Evolutionary conservation across 2,888 invertebrate genomes (phyloP), one percentile per base, ranked within the genome.

Genomic region (Iphiclides podalirius): DNA sequence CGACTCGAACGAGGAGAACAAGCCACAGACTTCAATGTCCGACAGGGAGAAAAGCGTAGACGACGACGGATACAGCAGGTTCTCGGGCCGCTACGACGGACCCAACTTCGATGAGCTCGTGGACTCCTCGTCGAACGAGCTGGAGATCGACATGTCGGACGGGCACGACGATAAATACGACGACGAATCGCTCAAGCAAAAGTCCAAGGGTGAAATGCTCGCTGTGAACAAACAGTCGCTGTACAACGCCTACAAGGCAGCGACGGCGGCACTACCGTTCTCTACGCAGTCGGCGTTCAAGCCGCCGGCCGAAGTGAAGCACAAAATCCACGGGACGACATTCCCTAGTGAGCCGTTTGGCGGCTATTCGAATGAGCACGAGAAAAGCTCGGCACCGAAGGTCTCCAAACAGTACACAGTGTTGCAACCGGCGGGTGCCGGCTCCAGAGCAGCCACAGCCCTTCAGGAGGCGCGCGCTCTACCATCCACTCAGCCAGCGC

Each of bases 371-470:
- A 87, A 90, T 23, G 90, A 71, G 63, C 90, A 71, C 66, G 91
- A 74, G 61, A 90, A 70, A 70, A 76, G 75, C 54, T 67, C 75
- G 3, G 61, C 70, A 47, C 70, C 74, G 55, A 85, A 79, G 54
- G 90, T 83, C 7, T 92, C 93, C 53, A 96, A 96, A 81, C 95
- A 96, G 75, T 96, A 96, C 72, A 96, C 96, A 53, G 95, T 95
- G 60, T 87, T 96, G 55, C 96, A 96, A 78, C 96, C 96, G 0
- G 95, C 95, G 8, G 94, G 93, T 20, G 91, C 92, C 0, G 94
- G 95, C 2, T 95, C 95, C 14, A 91, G 95, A 41, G 95, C 95
- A 0, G 95, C 95, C 39, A 94, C 94, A 31, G 95, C 94, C 14
- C 90, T 95, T 70, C 95, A 95, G 72, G 95, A 96, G 72, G 94